Evolutionary conservation across 1,140 invertebrate genomes (phyloP), one percentile per base, ranked within the genome.

Genomic region (Drusus annulatus): DNA sequence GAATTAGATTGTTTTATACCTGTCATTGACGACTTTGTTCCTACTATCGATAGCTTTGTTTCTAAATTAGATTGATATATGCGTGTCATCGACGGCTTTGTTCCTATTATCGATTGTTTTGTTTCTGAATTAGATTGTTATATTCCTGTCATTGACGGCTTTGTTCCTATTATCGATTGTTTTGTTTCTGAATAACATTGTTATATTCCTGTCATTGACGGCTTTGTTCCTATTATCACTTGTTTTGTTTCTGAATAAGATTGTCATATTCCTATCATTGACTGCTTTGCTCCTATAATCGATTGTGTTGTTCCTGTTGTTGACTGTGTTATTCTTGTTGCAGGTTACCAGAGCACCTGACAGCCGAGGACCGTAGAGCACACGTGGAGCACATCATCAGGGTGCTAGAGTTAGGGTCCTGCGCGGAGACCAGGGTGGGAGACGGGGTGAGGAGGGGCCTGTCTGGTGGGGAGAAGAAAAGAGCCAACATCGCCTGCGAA

Each of bases 401-500:
- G 85, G 91, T 94, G 56, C 89, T 97, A 81, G 95, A 96, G 85
- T 90, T 97, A 80, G 90, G 90, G 56, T 90, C 90, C 85, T 96
- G 95, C 86, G 94, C 95, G 87, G 91, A 96, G 84, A 97, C 95
- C 81, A 94, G 95, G 84, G 95, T 97, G 83, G 95, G 96, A 10
- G 95, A 96, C 86, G 93, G 94, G 82, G 89, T 94, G 65, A 94
- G 93, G 83, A 90, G 94, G 78, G 95, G 96, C 31, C 88, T 97
- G 5, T 96, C 95, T 17, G 96, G 96, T 6, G 96, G 96, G 16
- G 96, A 97, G 85, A 96, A 95, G 91, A 97, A 97, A 85, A 87
- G 96, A 84, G 94, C 95, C 6, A 96, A 94, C 85, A 97, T 97
- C 85, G 96, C 95, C 21, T 96, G 95, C 85, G 96, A 97, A 90